phyloP scores from a whole-genome alignment of 1,140 invertebrate species.

The Drosophila nasuta region DNA sequence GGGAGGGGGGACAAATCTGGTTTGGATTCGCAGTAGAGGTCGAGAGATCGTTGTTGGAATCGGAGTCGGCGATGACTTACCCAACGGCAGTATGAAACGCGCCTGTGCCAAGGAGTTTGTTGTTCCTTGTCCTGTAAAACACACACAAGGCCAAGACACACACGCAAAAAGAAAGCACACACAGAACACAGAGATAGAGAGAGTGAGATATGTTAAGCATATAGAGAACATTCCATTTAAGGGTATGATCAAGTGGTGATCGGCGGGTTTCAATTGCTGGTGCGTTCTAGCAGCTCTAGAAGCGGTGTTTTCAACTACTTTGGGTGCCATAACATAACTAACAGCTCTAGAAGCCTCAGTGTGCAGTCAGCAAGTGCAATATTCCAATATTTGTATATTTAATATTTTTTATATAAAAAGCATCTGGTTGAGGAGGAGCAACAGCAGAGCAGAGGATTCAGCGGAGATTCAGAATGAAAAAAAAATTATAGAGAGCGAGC shows the following conservation, averaged over 20 bases:
- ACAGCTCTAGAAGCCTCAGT: conserved; percentile 36
- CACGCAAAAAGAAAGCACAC: conserved; percentile 42
- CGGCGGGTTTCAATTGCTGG: neutral
- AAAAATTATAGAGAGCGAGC: conserved; percentile 35
- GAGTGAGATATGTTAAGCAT: conserved; percentile 40
- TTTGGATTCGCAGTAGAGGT: neutral
- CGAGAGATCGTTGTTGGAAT: conserved; percentile 2
- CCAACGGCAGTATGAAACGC: conserved; percentile 81
- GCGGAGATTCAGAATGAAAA: conserved; percentile 28
- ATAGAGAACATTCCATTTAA: conserved; percentile 59
- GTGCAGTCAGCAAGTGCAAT: conserved; percentile 60
- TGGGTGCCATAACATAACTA: conserved; percentile 25
- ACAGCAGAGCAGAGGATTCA: conserved; percentile 29
- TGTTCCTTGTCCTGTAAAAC: conserved; percentile 64
- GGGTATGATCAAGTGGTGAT: conserved; percentile 10
- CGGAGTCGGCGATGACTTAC: conserved; percentile 64
- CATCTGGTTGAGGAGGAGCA: conserved; percentile 36
- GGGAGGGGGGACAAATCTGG: neutral
- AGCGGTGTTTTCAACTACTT: conserved; percentile 14
- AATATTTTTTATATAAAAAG: conserved; percentile 17
- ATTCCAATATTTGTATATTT: conserved; percentile 25
- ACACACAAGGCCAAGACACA: conserved; percentile 29
- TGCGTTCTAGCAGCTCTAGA: conserved; percentile 12
- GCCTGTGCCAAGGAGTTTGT: conserved; percentile 58
- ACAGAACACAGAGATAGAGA: conserved; percentile 43